Evolutionary conservation across 2,113 vertebrate genomes (phyloP), one percentile per base, ranked within the genome.

Genomic region (Carassius gibelio): DNA sequence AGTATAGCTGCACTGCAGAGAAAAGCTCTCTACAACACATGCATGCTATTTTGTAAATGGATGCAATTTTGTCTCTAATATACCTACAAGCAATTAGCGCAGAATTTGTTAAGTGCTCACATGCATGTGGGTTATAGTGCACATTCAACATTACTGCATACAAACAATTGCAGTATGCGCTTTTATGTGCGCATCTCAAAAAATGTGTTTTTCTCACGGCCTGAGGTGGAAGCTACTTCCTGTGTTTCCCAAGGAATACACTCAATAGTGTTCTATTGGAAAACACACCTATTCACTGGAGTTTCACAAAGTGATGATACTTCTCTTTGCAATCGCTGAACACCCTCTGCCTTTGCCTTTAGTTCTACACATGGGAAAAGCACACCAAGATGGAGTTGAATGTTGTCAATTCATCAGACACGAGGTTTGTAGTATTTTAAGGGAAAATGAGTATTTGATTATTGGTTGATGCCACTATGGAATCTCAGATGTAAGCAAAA

Each of bases 221-320:
- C 74, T 30, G 21, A 26, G 30, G 87, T 68, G 50, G 4, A 66
- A 19, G 77, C 5, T 55, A 74, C 82, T 81, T 71, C 82, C 82
- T 80, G 68, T 79, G 62, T 75, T 42, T 79, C 38, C 62, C 81
- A 30, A 52, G 52, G 85, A 71, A 42, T 83, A 79, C 38, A 48
- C 36, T 38, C 48, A 57, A 13, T 72, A 10, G 10, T 45, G 69
- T 81, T 78, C 64, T 72, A 34, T 71, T n/a, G 76, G 75, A 15
- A 64, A 52, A 36, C n/a, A 42, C 17, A 42, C 21, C n/a, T 84
- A 72, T 82, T 87, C 61, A 64, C 42, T 36, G 45, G 38, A 68
- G 71, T 59, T 84, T 77, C 55, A 50, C 74, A 82, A 81, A 75
- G 26, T 52, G 75, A 80, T 59, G 62, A 30, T 36, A 38, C 17